Conservation (phyloP, 2,113 vertebrate species). For the Galemys pyrenaicus region DNA sequence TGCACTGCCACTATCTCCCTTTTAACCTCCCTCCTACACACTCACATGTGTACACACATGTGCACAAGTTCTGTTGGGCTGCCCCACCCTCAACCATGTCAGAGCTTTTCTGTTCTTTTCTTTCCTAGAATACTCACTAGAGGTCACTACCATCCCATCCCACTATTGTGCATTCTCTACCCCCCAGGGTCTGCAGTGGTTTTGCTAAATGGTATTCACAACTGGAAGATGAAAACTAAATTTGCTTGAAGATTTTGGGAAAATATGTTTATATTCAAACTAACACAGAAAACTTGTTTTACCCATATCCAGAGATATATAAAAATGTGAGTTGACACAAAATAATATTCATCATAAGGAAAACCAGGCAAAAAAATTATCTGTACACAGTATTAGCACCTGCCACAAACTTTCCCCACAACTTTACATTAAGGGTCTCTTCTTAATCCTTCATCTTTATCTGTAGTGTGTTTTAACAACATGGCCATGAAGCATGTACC, state of each 20-base stretch:
- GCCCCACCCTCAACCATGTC: background rate
- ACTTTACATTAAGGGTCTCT: background rate
- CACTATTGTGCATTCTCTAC: background rate
- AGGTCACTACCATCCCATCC: background rate
- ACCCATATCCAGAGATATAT: background rate
- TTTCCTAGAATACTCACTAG: background rate
- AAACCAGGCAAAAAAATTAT: background rate
- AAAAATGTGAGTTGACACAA: background rate
- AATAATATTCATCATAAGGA: background rate
- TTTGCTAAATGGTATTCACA: background rate
- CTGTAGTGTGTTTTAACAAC: background rate
- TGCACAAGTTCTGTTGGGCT: background rate
- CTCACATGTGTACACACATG: rapidly evolving
- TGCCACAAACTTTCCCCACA: background rate
- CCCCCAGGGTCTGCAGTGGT: background rate
- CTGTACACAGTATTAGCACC: background rate
- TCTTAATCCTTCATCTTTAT: background rate
- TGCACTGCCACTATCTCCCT: background rate
- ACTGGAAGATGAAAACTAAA: background rate
- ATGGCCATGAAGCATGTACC: background rate
- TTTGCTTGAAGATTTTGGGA: background rate
- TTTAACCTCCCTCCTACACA: background rate
- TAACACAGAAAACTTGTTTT: background rate
- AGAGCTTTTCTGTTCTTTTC: background rate
- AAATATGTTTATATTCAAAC: background rate